Percentiles rank a stretch among this genome's conserved stretches.
Evolutionary conservation across 1,140 invertebrate genomes (phyloP).

Genomic region (Adoxophyes honmai): DNA sequence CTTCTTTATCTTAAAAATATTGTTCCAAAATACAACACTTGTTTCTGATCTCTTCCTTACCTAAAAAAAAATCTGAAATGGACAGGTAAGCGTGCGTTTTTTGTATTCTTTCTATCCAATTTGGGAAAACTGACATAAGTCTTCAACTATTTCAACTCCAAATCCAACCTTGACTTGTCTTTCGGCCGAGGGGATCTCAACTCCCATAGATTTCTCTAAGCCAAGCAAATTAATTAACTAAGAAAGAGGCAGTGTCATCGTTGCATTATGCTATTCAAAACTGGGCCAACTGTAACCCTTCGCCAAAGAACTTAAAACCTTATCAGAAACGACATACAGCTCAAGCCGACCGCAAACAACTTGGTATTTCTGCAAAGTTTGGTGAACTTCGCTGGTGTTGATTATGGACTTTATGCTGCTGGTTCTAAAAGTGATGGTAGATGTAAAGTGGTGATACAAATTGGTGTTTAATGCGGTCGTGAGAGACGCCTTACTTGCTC

Average conservation of each 20-base stretch:
- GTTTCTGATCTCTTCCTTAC: no score
- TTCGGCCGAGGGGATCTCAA: background rate
- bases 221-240: conserved; percentile 20
- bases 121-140: no score
- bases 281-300: background rate
- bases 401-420: background rate
- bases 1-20: no score
- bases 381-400: background rate
- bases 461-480: conserved; percentile 14
- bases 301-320: background rate
- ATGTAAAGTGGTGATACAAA: background rate
- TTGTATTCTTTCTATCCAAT: no score
- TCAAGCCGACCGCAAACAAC: background rate
- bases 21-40: no score
- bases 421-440: background rate
- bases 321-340: background rate
- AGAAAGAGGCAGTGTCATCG: conserved; percentile 20
- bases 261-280: conserved; percentile 6
- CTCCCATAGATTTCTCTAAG: conserved; percentile 23
- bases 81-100: no score
- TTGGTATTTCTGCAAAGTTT: background rate
- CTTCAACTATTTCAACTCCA: no score
- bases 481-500: conserved; percentile 16
- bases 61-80: no score
- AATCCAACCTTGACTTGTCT: background rate